Percentiles rank a stretch among this genome's conserved stretches.
Conservation (phyloP, 2,113 vertebrate species). For the Rattus rattus region DNA sequence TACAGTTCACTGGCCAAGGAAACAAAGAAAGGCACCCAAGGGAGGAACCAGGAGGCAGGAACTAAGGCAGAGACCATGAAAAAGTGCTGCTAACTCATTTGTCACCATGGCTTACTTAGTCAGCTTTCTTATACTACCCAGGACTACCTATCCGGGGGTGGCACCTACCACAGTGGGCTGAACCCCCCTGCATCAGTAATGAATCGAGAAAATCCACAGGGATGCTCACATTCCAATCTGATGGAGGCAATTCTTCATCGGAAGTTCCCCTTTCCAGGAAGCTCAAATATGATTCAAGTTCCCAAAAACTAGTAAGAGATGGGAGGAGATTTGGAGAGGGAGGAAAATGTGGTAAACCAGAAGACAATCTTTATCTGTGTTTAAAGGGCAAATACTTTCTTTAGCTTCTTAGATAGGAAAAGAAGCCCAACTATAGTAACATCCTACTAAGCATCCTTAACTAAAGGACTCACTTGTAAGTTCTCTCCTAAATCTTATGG, state of each 20-base stretch:
- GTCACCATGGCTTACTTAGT: not conserved
- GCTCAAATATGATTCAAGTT: not conserved
- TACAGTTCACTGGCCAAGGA: not conserved
- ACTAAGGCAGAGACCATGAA: not conserved
- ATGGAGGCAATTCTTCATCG: not conserved
- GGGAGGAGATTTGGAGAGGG: not conserved
- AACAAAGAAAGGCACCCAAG: not conserved
- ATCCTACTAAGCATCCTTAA: not conserved
- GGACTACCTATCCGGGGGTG: not conserved
- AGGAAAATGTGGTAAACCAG: not conserved
- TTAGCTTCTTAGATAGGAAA: not conserved
- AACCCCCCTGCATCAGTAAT: not conserved
- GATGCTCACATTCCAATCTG: not conserved
- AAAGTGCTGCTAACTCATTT: too few species aligned
- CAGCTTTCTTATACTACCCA: not conserved
- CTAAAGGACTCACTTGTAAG: not conserved
- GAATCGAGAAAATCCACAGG: not conserved
- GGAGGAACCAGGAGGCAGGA: not conserved
- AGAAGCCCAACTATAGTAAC: not conserved
- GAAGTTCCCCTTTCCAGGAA: not conserved
- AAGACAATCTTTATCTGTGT: not conserved
- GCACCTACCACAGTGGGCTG: too few species aligned
- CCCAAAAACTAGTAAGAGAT: not conserved
- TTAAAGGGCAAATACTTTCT: not conserved
- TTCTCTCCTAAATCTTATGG: not conserved